Conservation (phyloP, 2,797 vertebrate species). For the Falco novaeseelandiae region DNA sequence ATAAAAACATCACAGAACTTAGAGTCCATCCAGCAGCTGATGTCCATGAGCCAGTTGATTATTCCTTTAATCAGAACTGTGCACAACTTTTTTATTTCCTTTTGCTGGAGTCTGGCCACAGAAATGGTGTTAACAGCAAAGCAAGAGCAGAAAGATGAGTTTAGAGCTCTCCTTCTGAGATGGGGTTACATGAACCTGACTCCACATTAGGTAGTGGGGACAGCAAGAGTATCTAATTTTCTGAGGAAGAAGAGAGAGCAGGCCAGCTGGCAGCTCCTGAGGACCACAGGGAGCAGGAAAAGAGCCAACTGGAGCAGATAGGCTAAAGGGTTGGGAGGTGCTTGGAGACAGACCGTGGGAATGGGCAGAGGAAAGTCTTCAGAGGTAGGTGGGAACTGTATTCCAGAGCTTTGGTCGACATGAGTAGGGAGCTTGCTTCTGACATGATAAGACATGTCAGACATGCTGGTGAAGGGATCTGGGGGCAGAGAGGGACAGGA, state of each 20-base stretch:
- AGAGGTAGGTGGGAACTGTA: conserved; percentile 13
- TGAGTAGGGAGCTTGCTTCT: not conserved
- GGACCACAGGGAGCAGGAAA: conserved; percentile 42
- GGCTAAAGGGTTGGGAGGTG: conserved; percentile 15
- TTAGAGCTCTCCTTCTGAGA: conserved; percentile 7
- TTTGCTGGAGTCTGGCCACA: not conserved
- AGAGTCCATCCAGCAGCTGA: not conserved
- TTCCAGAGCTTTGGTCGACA: not conserved
- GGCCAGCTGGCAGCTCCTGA: conserved; percentile 62
- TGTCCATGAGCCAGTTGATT: not conserved
- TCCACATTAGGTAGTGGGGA: conserved; percentile 29
- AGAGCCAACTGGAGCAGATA: conserved; percentile 53
- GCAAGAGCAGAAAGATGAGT: not conserved
- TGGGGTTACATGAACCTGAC: conserved; percentile 31
- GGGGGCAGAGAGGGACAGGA: not conserved
- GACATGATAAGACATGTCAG: conserved; percentile 3
- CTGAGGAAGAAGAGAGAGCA: not conserved
- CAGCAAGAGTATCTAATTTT: conserved; percentile 40
- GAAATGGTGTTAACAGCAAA: not conserved
- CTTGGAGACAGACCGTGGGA: conserved; percentile 61
- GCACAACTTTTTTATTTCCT: not conserved
- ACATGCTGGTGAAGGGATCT: not conserved
- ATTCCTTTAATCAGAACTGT: not conserved
- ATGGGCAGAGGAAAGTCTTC: conserved; percentile 20
- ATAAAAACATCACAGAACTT: not conserved